Evolutionary conservation across 2,797 vertebrate genomes (phyloP).

Genomic region (Gymnoscopelus microlampas): DNA sequence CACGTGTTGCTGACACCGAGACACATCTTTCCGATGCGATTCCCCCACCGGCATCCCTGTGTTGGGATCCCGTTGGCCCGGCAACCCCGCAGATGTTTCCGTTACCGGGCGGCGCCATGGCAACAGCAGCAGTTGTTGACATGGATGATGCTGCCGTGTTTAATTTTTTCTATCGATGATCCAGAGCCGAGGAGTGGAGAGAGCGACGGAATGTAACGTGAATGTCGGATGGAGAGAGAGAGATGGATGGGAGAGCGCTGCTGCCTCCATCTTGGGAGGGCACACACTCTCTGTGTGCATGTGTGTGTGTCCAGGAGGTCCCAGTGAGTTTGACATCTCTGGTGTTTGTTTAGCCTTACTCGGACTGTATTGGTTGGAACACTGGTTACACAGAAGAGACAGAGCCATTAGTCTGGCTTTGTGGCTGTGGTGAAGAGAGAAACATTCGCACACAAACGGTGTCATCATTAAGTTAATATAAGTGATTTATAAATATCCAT

Average conservation of each 20-base stretch:
- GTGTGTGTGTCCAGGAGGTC: neutral
- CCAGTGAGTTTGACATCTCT: slow-evolving; percentile 46
- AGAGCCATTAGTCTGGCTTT: slow-evolving; percentile 31
- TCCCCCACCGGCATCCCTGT: slow-evolving; percentile 59
- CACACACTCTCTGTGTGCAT: neutral
- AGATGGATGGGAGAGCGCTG: neutral
- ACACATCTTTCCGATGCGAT: slow-evolving; percentile 47
- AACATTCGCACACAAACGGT: slow-evolving; percentile 19
- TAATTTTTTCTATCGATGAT: slow-evolving; percentile 40
- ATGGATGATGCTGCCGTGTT: slow-evolving; percentile 26
- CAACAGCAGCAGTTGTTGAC: slow-evolving; percentile 59
- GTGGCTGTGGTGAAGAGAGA: slow-evolving; percentile 19
- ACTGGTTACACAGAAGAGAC: slow-evolving; percentile 41
- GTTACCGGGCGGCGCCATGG: slow-evolving; percentile 54
- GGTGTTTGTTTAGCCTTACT: slow-evolving; percentile 52
- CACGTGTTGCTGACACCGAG: slow-evolving; percentile 39
- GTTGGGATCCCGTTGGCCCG: slow-evolving; percentile 66
- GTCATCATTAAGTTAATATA: neutral
- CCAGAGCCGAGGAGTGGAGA: slow-evolving; percentile 18
- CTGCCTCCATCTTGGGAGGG: slow-evolving; percentile 10
- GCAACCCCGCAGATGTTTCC: slow-evolving; percentile 72
- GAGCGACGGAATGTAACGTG: too few species aligned
- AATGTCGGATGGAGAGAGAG: neutral
- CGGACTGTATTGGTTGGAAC: slow-evolving; percentile 28
- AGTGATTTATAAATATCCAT: slow-evolving; percentile 3